These are phyloP conservation scores for Pentalonia nigronervosa DNA, from an alignment of 1,140 invertebrate genomes.

Conservation along the genomic window DNA sequence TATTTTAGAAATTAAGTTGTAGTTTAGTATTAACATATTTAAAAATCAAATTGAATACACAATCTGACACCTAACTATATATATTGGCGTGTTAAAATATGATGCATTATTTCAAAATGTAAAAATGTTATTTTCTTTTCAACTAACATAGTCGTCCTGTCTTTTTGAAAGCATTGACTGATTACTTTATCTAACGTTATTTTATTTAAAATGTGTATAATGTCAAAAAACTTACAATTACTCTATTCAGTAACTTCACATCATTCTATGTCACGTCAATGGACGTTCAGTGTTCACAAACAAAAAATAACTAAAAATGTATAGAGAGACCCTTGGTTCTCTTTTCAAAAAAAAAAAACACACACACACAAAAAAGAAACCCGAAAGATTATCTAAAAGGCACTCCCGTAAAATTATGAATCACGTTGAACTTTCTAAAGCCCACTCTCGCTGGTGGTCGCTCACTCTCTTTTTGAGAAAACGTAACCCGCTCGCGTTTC, in stretches of 20 bases:
- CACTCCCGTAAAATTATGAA: slow-evolving; percentile 42
- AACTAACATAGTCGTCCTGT: neutral
- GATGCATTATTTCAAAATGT: neutral
- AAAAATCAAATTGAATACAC: neutral
- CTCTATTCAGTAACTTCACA: neutral
- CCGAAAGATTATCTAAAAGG: neutral
- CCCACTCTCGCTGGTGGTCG: neutral
- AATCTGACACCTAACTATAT: neutral
- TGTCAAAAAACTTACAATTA: slow-evolving; percentile 23
- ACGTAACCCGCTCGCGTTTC: neutral
- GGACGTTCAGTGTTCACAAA: neutral
- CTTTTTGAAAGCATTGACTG: neutral
- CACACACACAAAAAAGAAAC: neutral
- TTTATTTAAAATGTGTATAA: slow-evolving; percentile 16
- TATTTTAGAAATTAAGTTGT: neutral
- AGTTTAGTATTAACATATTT: neutral
- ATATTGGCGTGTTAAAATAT: neutral
- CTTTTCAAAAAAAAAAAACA: neutral
- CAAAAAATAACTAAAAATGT: neutral
- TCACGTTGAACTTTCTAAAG: slow-evolving; percentile 34
- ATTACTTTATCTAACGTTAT: neutral
- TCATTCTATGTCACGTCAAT: neutral
- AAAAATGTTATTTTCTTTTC: neutral
- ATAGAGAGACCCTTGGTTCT: neutral
- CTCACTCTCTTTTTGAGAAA: slow-evolving; percentile 16